These are phyloP conservation scores for Gasteruption jaculator DNA, from an alignment of 2,888 invertebrate species.

Conservation along the genomic window DNA sequence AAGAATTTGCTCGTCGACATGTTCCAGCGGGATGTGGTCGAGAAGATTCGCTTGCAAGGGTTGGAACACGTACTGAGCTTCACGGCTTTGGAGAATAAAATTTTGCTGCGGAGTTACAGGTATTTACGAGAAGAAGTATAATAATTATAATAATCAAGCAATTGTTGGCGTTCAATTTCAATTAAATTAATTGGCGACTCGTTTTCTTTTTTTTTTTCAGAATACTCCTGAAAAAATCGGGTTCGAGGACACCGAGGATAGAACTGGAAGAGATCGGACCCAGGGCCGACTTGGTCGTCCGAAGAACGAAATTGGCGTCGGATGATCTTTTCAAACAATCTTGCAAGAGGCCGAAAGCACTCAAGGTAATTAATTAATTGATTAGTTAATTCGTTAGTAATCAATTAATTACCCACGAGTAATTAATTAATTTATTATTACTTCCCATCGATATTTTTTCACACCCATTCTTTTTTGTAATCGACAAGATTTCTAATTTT, in stretches of 20 bases:
- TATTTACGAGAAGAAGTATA: constrained; percentile 28
- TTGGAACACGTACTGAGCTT: constrained; percentile 91
- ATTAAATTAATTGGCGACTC: constrained; percentile 1
- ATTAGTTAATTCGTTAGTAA: too few relatives aligned
- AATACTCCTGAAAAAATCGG: constrained; percentile 85
- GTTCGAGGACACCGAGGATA: constrained; percentile 79
- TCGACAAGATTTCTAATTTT: constrained; percentile 8
- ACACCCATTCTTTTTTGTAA: constrained; percentile 5
- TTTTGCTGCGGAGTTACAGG: constrained; percentile 72
- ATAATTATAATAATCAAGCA: constrained; percentile 3
- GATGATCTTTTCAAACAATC: constrained; percentile 83
- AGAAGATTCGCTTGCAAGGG: constrained; percentile 83
- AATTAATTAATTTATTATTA: constrained; percentile 10
- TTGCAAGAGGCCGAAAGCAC: constrained; percentile 73
- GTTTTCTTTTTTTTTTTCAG: constrained; percentile 62
- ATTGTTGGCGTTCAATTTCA: constrained; percentile 8
- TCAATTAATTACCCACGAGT: too few relatives aligned
- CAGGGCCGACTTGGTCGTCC: constrained; percentile 77
- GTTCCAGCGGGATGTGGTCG: constrained; percentile 80
- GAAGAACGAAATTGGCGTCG: constrained; percentile 84
- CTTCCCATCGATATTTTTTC: constrained; percentile 8
- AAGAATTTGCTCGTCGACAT: constrained; percentile 89
- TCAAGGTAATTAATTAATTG: constrained; percentile 56
- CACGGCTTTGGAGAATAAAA: constrained; percentile 74
- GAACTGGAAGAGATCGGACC: constrained; percentile 95